Evolutionary conservation across 92 coral and sea anemone genomes (phyloP), one percentile per base, ranked within the genome.

Genomic region (Umimayanthus kanabou): DNA sequence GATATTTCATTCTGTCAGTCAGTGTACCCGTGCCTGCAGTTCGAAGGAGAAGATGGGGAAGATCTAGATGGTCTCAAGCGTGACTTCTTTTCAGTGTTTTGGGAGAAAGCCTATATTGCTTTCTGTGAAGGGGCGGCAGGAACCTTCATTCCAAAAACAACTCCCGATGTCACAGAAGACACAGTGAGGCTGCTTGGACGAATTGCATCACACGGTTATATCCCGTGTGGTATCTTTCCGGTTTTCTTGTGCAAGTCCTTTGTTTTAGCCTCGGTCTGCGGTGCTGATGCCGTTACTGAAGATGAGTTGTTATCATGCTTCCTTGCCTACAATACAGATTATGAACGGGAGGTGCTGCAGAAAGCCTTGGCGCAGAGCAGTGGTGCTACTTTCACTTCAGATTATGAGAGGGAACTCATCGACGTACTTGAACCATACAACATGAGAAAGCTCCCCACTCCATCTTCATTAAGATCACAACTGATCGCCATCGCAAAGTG

Each of bases 111-210:
- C 43, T 73, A 82, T 61, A 49, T 77, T 43, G 39, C 77, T 7
- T 84, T n/a, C 61, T 89, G 74, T 57, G 88, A 89, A 77, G 88
- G 91, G 18, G 83, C 74, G 30, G 81, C 65, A 40, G 89, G 89
- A 39, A 55, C 84, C 23, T 83, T 83, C 45, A 78, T 73, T 22
- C 91, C 91, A 73, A 49, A 85, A 75, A 83, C 87, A 73, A 25
- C 88, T 37, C 75, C 91, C 22, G 87, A 67, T 61, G 75, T 89
- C 39, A 77, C 82, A n/a, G 91, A 89, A 25, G 76, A 83, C 30
- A 45, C 80, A 28, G 30, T 77, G 49, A 85, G 64, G 55, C 66
- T 85, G 22, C 89, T 89, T 61, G 89, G 92, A 55, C 58, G 84
- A 26, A 64, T 84, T 18, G 74, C 84, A 42, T 77, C 84, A 70